Conservation (phyloP, 2,113 vertebrate species). For the Hippolais icterina region DNA sequence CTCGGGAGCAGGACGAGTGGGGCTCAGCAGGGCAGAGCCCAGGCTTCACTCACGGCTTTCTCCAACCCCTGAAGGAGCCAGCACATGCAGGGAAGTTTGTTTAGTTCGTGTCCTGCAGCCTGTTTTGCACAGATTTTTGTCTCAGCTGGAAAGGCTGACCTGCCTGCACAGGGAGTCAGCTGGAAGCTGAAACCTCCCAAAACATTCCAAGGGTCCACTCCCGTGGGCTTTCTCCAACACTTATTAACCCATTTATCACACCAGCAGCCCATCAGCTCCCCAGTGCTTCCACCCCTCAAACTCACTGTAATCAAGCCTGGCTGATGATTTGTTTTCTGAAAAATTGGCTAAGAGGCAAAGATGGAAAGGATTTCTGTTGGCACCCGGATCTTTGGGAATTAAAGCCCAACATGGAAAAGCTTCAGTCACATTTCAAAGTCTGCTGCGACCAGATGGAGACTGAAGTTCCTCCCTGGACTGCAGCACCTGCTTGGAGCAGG, state of each 20-base stretch:
- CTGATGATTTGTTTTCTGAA: neutral
- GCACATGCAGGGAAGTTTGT: neutral
- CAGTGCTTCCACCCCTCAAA: neutral
- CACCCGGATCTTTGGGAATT: neutral
- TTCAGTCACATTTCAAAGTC: neutral
- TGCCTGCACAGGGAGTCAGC: neutral
- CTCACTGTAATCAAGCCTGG: neutral
- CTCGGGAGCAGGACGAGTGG: rapidly evolving
- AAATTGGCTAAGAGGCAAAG: neutral
- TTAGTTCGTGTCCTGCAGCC: neutral
- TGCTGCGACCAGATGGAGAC: neutral
- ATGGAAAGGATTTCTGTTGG: neutral
- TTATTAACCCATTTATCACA: neutral
- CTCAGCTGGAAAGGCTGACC: neutral
- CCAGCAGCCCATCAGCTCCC: neutral
- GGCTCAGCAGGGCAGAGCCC: neutral
- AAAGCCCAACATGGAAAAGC: neutral
- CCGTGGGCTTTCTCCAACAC: neutral
- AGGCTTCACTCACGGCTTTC: neutral
- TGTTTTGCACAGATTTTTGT: neutral
- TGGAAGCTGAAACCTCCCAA: neutral
- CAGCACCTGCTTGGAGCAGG: neutral
- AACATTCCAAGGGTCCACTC: neutral
- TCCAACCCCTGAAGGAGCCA: neutral
- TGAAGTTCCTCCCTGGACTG: neutral